Conservation (phyloP, 2,113 vertebrate genomes). For the Ciconia stormi region DNA sequence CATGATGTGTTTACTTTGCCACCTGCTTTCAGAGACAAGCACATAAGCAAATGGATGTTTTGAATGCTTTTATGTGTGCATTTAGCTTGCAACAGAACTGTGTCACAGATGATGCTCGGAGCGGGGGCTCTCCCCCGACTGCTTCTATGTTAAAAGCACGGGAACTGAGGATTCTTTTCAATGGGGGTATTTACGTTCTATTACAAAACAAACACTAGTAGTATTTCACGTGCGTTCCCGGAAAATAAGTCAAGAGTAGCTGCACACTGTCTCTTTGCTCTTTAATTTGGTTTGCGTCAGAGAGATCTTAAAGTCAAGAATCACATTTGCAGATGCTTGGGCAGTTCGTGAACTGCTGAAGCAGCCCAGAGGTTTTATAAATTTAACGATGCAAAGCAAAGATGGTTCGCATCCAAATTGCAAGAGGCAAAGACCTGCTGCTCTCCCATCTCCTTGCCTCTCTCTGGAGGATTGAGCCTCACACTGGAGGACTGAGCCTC, state of each 20-base stretch:
- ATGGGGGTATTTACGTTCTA: background rate
- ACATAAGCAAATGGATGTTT: background rate
- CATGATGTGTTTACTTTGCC: constrained; percentile 93
- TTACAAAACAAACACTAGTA: constrained; percentile 39
- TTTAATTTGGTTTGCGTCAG: constrained; percentile 4
- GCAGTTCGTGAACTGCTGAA: background rate
- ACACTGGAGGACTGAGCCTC: background rate
- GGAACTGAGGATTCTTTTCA: background rate
- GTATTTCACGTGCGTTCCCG: background rate
- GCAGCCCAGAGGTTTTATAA: background rate
- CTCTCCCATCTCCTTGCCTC: background rate
- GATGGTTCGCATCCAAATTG: background rate
- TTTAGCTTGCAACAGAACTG: background rate
- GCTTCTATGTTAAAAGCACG: background rate
- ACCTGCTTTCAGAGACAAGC: constrained; percentile 76
- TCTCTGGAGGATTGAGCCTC: background rate
- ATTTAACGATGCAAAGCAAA: background rate
- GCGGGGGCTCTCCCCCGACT: background rate
- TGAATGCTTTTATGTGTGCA: background rate
- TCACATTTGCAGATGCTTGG: constrained; percentile 7
- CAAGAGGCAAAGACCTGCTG: background rate
- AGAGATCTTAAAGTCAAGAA: background rate
- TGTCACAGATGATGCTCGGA: background rate
- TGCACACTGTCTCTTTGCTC: background rate
- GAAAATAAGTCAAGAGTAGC: constrained; percentile 27